phyloP scores from a whole-genome alignment of 2,113 vertebrate species.

The Antechinus stuartii region DNA sequence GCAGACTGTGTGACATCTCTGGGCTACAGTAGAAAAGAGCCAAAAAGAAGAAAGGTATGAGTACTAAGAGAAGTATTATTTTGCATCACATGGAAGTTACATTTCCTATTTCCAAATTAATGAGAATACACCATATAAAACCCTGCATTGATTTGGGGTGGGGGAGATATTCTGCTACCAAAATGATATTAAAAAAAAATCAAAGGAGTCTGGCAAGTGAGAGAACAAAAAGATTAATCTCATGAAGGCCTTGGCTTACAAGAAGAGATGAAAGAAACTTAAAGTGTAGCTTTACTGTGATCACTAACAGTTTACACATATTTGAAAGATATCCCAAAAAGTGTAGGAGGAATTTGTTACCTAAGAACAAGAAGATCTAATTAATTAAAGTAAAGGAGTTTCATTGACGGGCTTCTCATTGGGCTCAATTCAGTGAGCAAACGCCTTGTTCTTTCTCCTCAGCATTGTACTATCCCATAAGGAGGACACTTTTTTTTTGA shows the following conservation, averaged over 20 bases:
- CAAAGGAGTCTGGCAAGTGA: constrained; percentile 25
- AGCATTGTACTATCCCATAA: constrained; percentile 2
- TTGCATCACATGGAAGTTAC: not conserved
- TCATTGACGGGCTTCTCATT: constrained; percentile 60
- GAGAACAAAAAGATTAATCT: constrained; percentile 32
- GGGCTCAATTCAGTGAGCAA: constrained; percentile 21
- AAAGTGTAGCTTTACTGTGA: constrained; percentile 59
- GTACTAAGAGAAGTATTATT: not conserved
- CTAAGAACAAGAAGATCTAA: constrained; percentile 51
- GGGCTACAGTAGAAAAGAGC: not conserved
- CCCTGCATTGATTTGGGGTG: constrained; percentile 26
- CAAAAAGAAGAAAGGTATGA: constrained; percentile 6
- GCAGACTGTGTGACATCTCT: not conserved
- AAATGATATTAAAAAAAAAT: not conserved
- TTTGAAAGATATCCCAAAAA: constrained; percentile 46
- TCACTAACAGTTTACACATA: constrained; percentile 61
- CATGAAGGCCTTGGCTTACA: constrained; percentile 59
- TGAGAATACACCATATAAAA: not conserved
- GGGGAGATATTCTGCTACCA: constrained; percentile 21
- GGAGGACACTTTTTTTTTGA: not conserved
- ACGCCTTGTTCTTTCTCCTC: constrained; percentile 11
- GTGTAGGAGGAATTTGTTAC: constrained; percentile 60
- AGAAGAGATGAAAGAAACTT: constrained; percentile 67
- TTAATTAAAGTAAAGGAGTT: constrained; percentile 53
- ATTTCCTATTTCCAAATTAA: not conserved